Conservation (phyloP, 2,113 vertebrate species). For the Vombatus ursinus region DNA sequence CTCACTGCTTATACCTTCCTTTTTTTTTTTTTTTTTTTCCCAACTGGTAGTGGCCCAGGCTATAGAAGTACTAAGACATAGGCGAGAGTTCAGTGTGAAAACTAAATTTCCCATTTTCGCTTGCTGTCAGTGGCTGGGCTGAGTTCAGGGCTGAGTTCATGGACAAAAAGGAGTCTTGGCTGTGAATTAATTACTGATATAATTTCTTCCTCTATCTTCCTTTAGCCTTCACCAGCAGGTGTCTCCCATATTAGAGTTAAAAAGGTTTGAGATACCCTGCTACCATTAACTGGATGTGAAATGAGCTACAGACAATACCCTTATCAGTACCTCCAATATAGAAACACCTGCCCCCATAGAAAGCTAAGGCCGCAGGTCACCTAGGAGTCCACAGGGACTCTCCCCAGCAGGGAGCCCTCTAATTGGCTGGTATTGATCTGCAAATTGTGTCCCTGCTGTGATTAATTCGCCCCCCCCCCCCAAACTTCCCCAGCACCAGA, state of each 20-base stretch:
- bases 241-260: conserved; percentile 37
- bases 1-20: background rate
- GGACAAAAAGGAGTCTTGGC: conserved; percentile 18
- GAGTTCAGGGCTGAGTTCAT: conserved; percentile 47
- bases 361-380: conserved; percentile 77
- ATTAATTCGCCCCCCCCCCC: conserved; percentile 76
- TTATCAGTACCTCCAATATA: conserved; percentile 58
- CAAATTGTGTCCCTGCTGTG: conserved; percentile 79
- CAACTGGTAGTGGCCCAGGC: background rate
- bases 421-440: conserved; percentile 83
- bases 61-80: background rate
- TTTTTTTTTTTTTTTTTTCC: background rate
- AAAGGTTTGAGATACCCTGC: conserved; percentile 36
- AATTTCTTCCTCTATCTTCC: conserved; percentile 51
- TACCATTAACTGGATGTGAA: conserved; percentile 33
- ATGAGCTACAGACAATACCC: background rate
- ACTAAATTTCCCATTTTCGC: background rate
- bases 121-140: conserved; percentile 6
- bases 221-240: conserved; percentile 40
- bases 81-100: background rate
- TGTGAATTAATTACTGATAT: conserved; percentile 45
- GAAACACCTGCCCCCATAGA: conserved; percentile 60
- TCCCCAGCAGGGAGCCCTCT: conserved; percentile 80
- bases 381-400: conserved; percentile 64
- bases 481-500: conserved; percentile 62